Base-by-base conservation (phyloP, 2,113 vertebrate species). In the Dasyornis broadbenti region DNA sequence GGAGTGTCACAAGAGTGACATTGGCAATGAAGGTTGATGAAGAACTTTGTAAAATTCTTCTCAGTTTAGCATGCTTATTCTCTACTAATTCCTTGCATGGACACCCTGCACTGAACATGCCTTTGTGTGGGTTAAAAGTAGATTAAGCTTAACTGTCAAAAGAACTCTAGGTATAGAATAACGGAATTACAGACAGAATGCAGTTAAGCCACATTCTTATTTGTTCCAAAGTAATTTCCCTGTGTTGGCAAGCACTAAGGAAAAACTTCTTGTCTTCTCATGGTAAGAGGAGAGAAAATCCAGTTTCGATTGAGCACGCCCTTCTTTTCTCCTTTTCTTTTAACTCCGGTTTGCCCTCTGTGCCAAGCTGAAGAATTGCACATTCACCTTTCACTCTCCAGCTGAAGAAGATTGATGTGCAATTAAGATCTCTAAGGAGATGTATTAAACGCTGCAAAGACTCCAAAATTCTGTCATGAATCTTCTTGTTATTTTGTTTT, bases 361-460 rank as follows among this genome's bases (percentile, higher is more conserved):
- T 90, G 83, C 86, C 37, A 33, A 96, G 82, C 50, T 88, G 85
- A 89, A 93, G 89, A 83, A 84, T 73, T 10, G 3, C 64, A 88
- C 18, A 7, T 97, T 97, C 73, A 92, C 79, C 86, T 86, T 78
- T 96, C 78, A 40, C 79, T 83, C 78, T 87, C 73, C 44, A 94
- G 39, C 79, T 87, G 78, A 85, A 53, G 82, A 97, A 97, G 96
- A 97, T 90, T 94, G 94, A 96, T 96, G 80, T 56, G 77, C 94
- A 97, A 95, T 97, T 97, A 97, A 95, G 92, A 96, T 97, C 52
- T 76, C 79, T 91, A 95, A 94, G 79, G 73, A 97, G 83, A 76
- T 91, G 84, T 69, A 93, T 73, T 92, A 95, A 98, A 77, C 17
- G 45, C 50, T 81, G 68, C 45, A 86, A 77, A 76, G 73, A 64